Evolutionary conservation across 2,113 vertebrate species (phyloP).

Genomic region (Tricholaema leucomelas): DNA sequence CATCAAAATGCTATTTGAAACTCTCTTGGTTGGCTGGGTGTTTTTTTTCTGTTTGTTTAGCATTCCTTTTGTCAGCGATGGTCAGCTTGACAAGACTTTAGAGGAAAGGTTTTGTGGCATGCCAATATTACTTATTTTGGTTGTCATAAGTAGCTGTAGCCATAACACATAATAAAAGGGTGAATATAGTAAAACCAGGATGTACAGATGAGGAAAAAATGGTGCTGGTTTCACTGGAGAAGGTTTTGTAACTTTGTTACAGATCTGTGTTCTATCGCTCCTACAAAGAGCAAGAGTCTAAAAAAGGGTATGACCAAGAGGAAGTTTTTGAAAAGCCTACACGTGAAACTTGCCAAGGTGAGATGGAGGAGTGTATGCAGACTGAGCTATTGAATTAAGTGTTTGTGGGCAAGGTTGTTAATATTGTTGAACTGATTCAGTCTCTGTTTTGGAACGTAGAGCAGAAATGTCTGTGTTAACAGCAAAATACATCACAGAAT

Average conservation of each 20-base stretch:
- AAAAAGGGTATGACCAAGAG: constrained; percentile 97
- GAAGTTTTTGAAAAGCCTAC: constrained; percentile 98
- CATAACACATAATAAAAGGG: not conserved
- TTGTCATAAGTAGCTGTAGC: not conserved
- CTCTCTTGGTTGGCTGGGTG: not conserved
- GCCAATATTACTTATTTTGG: not conserved
- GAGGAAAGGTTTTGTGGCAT: not conserved
- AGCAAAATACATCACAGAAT: not conserved
- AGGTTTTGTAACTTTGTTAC: not conserved
- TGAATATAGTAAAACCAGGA: not conserved
- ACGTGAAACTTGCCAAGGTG: constrained; percentile 95
- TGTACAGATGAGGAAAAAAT: not conserved
- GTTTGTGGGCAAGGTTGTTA: not conserved
- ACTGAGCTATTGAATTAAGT: not conserved
- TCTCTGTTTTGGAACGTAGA: not conserved
- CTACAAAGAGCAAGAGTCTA: constrained; percentile 98
- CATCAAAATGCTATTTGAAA: not conserved
- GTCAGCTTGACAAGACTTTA: not conserved
- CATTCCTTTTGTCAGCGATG: not conserved
- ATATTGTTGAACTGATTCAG: not conserved
- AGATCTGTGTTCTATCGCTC: constrained; percentile 99
- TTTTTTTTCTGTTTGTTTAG: not conserved
- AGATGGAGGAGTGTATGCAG: not conserved
- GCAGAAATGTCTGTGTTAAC: not conserved
- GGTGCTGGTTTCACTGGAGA: not conserved